A percentile compares a stretch with the other conserved stretches of the same genome.
Evolutionary conservation across 2,888 invertebrate genomes (phyloP).

Genomic region (Labia minor): DNA sequence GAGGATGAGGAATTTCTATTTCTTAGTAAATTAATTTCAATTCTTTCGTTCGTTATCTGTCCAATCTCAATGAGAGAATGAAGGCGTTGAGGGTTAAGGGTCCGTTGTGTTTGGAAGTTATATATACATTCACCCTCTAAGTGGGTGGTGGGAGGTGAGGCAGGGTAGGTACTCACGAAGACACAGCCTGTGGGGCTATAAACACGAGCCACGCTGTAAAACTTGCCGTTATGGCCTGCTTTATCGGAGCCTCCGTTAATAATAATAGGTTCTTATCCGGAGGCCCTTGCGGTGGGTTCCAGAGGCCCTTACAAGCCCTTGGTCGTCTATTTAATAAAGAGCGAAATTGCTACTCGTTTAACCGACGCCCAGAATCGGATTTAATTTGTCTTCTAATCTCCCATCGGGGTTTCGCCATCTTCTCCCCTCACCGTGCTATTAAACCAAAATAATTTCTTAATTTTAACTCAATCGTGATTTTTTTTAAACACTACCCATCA

Average conservation of each 20-base stretch:
- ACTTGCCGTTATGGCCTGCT: constrained; percentile 2
- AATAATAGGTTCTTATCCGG: constrained; percentile 6
- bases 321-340: neutral
- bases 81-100: neutral
- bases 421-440: neutral
- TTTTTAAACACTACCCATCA: too few species aligned
- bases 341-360: constrained; percentile 9
- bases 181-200: constrained; percentile 7
- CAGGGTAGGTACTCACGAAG: neutral
- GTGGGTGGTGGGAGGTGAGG: neutral
- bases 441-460: neutral
- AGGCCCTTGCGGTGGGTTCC: neutral
- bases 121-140: too few species aligned
- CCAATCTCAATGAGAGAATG: neutral
- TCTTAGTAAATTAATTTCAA: neutral
- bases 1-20: neutral
- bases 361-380: neutral
- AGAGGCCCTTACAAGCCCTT: neutral
- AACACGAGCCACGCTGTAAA: constrained; percentile 13
- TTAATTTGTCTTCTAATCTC: constrained; percentile 7
- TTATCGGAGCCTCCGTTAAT: neutral
- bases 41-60: neutral
- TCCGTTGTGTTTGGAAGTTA: neutral
- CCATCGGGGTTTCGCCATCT: neutral
- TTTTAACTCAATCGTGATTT: neutral